Conservation (phyloP, 2,113 vertebrate genomes). For the Strigops habroptila region DNA sequence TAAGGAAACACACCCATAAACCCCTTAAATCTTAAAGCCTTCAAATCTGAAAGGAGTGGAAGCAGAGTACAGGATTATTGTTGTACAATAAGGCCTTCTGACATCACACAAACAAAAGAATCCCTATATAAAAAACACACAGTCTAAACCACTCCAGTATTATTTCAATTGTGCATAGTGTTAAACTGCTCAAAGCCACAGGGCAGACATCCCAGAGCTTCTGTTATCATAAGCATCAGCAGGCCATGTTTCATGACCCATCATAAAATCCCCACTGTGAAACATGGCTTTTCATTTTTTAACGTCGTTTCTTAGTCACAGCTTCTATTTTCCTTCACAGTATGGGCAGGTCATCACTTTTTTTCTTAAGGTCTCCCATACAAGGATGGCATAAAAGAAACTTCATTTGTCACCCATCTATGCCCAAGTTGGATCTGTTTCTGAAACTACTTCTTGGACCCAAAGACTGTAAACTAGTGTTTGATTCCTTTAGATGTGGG, state of each 20-base stretch:
- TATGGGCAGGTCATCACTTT: accelerated
- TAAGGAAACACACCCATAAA: neutral
- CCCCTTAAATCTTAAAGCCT: neutral
- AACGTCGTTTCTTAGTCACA: neutral
- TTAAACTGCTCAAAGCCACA: neutral
- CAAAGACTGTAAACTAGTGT: neutral
- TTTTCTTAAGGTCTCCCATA: neutral
- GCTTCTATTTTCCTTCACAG: neutral
- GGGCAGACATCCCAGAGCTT: neutral
- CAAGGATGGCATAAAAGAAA: neutral
- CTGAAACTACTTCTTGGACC: neutral
- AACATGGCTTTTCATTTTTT: neutral
- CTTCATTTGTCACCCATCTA: neutral
- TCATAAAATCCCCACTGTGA: neutral
- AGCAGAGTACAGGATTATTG: neutral
- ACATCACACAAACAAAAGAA: neutral
- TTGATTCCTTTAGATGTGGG: neutral
- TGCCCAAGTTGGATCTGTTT: neutral
- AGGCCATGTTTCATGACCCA: neutral
- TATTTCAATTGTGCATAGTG: neutral
- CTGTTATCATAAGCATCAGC: neutral
- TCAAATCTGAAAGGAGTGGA: neutral
- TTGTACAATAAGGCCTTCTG: neutral
- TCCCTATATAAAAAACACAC: neutral
- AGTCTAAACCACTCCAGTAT: neutral